phyloP scores from a whole-genome alignment of 2,888 invertebrate genomes.

The Phlogophora meticulosa region DNA sequence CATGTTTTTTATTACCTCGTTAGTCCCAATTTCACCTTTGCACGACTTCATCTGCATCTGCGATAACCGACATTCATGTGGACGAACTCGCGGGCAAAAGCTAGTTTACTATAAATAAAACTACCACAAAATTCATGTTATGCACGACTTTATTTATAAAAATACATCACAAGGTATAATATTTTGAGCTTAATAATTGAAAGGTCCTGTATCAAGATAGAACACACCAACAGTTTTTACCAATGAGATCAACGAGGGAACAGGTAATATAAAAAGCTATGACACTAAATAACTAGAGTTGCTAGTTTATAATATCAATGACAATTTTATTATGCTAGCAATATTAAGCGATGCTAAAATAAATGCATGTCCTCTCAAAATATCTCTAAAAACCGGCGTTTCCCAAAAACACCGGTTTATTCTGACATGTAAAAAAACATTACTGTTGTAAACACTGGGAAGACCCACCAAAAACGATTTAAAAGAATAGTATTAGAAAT shows the following conservation, averaged over 20 bases:
- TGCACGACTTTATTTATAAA: slow-evolving; percentile 85
- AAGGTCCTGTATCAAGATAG: slow-evolving; percentile 87
- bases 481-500: slow-evolving; percentile 14
- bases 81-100: too few species aligned
- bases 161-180: slow-evolving; percentile 90
- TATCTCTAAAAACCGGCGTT: slow-evolving; percentile 1
- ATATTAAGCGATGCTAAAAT: slow-evolving; percentile 35
- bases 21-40: background rate
- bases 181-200: slow-evolving; percentile 89
- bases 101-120: slow-evolving; percentile 30
- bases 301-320: slow-evolving; percentile 43
- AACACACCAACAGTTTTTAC: slow-evolving; percentile 87
- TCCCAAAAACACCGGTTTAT: background rate
- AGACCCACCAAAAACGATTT: background rate
- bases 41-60: slow-evolving; percentile 83
- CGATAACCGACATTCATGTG: too few species aligned
- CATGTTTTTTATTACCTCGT: slow-evolving; percentile 19
- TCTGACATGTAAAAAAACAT: background rate
- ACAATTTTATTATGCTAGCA: slow-evolving; percentile 49
- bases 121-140: slow-evolving; percentile 47
- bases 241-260: slow-evolving; percentile 75
- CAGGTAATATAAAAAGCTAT: slow-evolving; percentile 67
- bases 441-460: slow-evolving; percentile 7
- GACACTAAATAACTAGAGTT: slow-evolving; percentile 70
- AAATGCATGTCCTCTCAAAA: slow-evolving; percentile 19